Conservation (phyloP, 2,888 invertebrate genomes). For the Timema podura region DNA sequence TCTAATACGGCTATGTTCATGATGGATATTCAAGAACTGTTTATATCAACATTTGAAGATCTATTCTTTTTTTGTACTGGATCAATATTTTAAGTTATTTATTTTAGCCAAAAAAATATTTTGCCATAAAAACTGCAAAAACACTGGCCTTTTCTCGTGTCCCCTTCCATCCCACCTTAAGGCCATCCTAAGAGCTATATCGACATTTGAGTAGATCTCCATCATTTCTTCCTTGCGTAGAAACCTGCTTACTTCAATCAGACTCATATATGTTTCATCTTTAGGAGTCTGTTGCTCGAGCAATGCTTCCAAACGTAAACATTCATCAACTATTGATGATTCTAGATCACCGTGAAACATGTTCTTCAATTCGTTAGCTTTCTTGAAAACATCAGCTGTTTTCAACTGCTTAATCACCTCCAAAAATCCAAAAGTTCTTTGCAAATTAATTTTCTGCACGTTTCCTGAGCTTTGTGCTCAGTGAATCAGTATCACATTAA, state of each 20-base stretch:
- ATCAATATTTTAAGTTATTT: no score
- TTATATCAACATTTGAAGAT: no score
- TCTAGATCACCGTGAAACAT: no score
- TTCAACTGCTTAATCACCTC: neutral
- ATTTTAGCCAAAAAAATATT: no score
- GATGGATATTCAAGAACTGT: no score
- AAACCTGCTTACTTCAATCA: neutral
- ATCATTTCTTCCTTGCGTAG: neutral
- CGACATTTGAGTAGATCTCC: neutral
- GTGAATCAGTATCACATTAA: conserved; percentile 1
- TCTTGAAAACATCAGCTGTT: neutral
- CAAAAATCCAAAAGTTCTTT: neutral
- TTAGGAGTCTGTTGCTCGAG: neutral
- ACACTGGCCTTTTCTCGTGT: no score
- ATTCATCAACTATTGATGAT: neutral
- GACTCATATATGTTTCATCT: neutral
- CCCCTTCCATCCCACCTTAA: no score
- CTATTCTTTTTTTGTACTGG: no score
- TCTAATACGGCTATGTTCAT: no score
- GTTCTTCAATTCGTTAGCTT: neutral
- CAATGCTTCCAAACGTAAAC: neutral
- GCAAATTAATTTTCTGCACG: neutral
- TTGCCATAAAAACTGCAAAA: no score
- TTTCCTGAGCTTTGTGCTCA: neutral
- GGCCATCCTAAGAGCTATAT: neutral